Conservation (phyloP, 2,113 vertebrate species). For the Oxygymnocypris stewartii region DNA sequence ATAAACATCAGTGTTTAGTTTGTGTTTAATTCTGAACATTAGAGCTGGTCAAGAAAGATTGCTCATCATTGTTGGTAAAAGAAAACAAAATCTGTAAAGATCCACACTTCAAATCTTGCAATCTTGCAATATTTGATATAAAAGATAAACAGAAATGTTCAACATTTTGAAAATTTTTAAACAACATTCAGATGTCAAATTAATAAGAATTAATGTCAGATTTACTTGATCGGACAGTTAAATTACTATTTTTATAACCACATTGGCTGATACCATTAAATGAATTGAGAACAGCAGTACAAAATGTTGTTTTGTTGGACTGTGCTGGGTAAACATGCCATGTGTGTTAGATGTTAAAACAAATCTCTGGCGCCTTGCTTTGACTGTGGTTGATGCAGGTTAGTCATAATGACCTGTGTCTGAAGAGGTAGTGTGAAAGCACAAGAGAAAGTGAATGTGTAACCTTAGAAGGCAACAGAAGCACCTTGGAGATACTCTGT, state of each 20-base stretch:
- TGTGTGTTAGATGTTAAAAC: conserved; percentile 39
- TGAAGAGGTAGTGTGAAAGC: conserved; percentile 48
- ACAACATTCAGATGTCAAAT: neutral
- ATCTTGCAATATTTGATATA: too few species aligned
- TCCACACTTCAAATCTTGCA: neutral
- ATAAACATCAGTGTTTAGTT: neutral
- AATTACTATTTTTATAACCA: conserved; percentile 52
- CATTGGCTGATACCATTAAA: conserved; percentile 54
- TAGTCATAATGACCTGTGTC: conserved; percentile 50
- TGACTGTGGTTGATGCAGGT: conserved; percentile 51
- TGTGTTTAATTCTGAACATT: neutral
- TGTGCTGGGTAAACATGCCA: conserved; percentile 62
- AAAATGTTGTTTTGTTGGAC: conserved; percentile 19
- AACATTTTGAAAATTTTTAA: neutral
- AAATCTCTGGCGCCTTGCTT: conserved; percentile 47
- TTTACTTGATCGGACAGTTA: neutral
- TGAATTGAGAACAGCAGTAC: conserved; percentile 49
- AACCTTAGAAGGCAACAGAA: conserved; percentile 65
- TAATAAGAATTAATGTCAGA: neutral
- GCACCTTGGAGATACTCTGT: conserved; percentile 49
- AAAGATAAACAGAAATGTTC: neutral
- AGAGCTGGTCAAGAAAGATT: neutral
- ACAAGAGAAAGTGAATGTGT: conserved; percentile 38
- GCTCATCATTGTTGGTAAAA: neutral
- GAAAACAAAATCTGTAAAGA: neutral